These are phyloP conservation scores for Parotia lawesii DNA, from an alignment of 2,113 vertebrate genomes.

Conservation along the genomic window DNA sequence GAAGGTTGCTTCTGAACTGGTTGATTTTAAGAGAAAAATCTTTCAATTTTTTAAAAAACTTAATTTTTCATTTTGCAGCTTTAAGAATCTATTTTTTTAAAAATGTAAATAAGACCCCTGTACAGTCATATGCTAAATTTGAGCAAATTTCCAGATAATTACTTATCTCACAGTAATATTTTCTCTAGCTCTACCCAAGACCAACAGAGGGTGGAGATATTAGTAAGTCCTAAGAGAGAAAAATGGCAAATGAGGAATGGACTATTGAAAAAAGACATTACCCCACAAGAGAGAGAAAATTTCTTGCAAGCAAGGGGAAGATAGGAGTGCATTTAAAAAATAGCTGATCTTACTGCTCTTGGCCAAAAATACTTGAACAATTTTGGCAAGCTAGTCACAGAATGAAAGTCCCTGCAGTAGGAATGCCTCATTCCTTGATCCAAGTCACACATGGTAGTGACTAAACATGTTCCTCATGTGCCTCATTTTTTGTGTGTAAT, in stretches of 20 bases:
- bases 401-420: neutral
- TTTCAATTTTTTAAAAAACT: neutral
- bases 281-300: neutral
- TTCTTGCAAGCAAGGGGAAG: neutral
- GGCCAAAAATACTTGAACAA: neutral
- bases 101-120: neutral
- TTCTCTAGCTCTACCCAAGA: neutral
- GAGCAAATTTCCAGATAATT: neutral
- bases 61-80: neutral
- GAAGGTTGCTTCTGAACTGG: rapidly evolving
- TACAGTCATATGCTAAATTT: neutral
- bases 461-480: neutral
- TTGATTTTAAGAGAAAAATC: neutral
- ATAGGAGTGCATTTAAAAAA: neutral
- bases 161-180: neutral
- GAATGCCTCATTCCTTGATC: neutral
- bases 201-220: neutral
- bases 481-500: neutral
- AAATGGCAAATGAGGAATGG: neutral
- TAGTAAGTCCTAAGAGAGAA: neutral
- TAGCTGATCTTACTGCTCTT: neutral
- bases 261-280: neutral
- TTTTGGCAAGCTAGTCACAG: neutral
- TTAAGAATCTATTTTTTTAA: neutral
- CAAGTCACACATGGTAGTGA: neutral